Evolutionary conservation across 2,888 invertebrate species (phyloP).

Genomic region (Mystacides longicornis): DNA sequence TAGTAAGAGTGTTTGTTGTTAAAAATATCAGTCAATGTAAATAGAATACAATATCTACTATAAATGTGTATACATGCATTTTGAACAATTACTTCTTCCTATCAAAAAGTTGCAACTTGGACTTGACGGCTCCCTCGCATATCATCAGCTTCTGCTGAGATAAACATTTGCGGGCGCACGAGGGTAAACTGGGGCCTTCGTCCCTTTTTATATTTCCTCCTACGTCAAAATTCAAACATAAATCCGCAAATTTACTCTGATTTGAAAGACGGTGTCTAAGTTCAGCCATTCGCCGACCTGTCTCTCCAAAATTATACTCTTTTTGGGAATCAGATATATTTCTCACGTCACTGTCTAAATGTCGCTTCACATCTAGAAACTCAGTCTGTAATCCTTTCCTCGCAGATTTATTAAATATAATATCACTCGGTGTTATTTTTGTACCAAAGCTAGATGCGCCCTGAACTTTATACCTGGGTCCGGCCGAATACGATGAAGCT

Average conservation of each 20-base stretch:
- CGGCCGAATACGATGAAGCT: slow-evolving; percentile 5
- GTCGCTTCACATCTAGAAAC: slow-evolving; percentile 23
- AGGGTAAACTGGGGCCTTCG: slow-evolving; percentile 27
- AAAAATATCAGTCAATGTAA: too few relatives aligned
- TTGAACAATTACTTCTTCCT: slow-evolving; percentile 39
- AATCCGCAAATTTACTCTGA: slow-evolving; percentile 28
- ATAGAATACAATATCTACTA: too few relatives aligned
- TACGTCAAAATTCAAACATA: slow-evolving; percentile 33
- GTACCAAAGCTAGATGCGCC: slow-evolving; percentile 27
- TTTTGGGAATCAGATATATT: slow-evolving; percentile 24
- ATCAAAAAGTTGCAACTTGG: slow-evolving; percentile 80
- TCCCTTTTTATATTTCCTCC: slow-evolving; percentile 30
- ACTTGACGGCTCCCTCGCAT: slow-evolving; percentile 81
- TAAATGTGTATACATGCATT: too few relatives aligned
- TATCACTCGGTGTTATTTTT: slow-evolving; percentile 27
- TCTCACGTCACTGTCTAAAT: slow-evolving; percentile 22
- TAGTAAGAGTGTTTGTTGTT: too few relatives aligned
- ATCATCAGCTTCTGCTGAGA: slow-evolving; percentile 63
- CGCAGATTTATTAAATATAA: slow-evolving; percentile 25
- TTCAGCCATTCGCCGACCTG: slow-evolving; percentile 27
- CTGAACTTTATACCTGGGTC: slow-evolving; percentile 27
- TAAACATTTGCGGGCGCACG: slow-evolving; percentile 39
- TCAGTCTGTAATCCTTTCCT: slow-evolving; percentile 21
- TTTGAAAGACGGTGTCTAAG: slow-evolving; percentile 24
- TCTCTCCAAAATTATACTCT: slow-evolving; percentile 32